Percentiles rank a stretch among this genome's conserved stretches.
These are phyloP conservation scores for Sapayoa aenigma DNA, from an alignment of 2,113 vertebrate genomes.

Conservation along the genomic window DNA sequence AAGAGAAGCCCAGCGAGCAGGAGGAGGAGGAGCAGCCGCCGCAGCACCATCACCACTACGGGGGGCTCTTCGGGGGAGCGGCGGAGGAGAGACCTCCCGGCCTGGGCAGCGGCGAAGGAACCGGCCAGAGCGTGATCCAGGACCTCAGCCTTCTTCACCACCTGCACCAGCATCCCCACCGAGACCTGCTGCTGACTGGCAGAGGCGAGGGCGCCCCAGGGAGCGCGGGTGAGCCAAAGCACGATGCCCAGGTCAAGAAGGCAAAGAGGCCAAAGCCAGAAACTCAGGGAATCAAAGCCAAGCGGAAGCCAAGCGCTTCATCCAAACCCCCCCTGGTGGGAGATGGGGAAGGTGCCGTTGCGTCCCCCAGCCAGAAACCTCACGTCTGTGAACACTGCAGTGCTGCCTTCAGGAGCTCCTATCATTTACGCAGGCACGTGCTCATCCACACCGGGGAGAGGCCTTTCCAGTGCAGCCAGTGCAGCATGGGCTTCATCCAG, in stretches of 20 bases:
- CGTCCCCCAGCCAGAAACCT: slow-evolving; percentile 94
- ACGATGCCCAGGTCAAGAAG: slow-evolving; percentile 84
- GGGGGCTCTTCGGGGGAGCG: slow-evolving; percentile 75
- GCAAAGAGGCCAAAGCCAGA: slow-evolving; percentile 90
- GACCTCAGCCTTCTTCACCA: slow-evolving; percentile 86
- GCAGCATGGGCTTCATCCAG: slow-evolving; percentile 99
- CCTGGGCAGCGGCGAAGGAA: slow-evolving; percentile 80
- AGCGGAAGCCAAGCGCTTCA: slow-evolving; percentile 86
- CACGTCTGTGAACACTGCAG: slow-evolving; percentile 98
- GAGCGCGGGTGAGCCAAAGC: slow-evolving; percentile 80
- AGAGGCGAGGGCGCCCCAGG: slow-evolving; percentile 52
- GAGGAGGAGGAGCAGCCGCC: slow-evolving; percentile 82
- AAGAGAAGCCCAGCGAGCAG: slow-evolving; percentile 85
- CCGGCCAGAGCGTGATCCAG: slow-evolving; percentile 86
- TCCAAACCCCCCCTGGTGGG: slow-evolving; percentile 82
- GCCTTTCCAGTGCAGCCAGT: slow-evolving; percentile 98
- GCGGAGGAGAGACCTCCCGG: slow-evolving; percentile 77
- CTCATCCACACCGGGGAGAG: slow-evolving; percentile 98
- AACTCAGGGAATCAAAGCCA: slow-evolving; percentile 91
- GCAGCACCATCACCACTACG: slow-evolving; percentile 68
- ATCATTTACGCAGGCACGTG: slow-evolving; percentile 96
- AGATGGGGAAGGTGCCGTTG: slow-evolving; percentile 84
- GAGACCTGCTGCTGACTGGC: slow-evolving; percentile 69
- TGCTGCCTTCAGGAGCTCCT: slow-evolving; percentile 97
- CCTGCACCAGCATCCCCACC: slow-evolving; percentile 73